These are phyloP conservation scores for Eurois occulta DNA, from an alignment of 2,888 invertebrate genomes.

Conservation along the genomic window DNA sequence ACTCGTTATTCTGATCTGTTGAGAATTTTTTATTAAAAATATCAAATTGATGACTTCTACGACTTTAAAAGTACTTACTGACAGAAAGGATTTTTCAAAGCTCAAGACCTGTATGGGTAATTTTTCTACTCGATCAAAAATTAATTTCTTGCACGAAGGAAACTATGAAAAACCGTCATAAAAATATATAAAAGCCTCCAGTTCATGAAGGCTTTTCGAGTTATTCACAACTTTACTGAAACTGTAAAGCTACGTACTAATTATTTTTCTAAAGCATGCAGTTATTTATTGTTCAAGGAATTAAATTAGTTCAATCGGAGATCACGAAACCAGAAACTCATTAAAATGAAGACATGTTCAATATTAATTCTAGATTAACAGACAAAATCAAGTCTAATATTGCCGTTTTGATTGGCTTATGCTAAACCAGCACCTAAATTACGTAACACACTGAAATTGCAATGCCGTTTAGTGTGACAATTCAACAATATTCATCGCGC, in stretches of 20 bases:
- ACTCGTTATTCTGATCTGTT: too few species aligned
- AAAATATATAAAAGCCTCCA: background rate
- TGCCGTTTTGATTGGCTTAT: background rate
- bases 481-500: background rate
- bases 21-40: too few species aligned
- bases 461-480: background rate
- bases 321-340: constrained; percentile 39
- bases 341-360: background rate
- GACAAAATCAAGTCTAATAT: background rate
- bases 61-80: background rate
- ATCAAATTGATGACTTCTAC: too few species aligned
- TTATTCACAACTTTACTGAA: background rate
- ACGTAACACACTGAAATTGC: background rate
- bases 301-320: background rate
- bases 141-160: background rate
- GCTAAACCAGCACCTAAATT: background rate
- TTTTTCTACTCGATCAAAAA: background rate
- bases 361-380: background rate
- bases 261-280: background rate
- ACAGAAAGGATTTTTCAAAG: background rate
- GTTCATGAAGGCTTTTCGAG: background rate
- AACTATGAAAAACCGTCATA: background rate
- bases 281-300: background rate
- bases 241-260: background rate
- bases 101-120: background rate